Evolutionary conservation across 2,113 vertebrate species (phyloP).

Genomic region (Lycaon pictus): DNA sequence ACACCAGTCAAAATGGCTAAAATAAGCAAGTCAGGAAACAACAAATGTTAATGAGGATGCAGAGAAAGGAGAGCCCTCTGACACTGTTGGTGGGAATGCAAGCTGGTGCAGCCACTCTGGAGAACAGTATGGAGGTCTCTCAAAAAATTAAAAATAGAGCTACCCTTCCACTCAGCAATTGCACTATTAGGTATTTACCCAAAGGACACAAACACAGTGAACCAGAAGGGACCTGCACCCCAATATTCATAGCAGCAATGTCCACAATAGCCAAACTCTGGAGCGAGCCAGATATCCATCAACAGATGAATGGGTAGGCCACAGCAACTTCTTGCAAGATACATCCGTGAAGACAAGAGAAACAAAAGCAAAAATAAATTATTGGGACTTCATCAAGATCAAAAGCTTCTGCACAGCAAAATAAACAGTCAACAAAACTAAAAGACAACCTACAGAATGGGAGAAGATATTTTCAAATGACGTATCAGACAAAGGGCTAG

Average conservation of each 20-base stretch:
- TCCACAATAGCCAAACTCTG: background rate
- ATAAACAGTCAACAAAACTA: too few species aligned
- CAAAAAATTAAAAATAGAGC: background rate
- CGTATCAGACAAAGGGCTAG: too few species aligned
- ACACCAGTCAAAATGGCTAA: background rate
- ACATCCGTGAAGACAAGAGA: too few species aligned
- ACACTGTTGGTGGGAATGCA: background rate
- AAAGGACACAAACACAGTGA: background rate
- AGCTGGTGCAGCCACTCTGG: background rate
- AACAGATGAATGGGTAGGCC: background rate
- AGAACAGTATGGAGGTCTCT: background rate
- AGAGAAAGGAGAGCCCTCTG: background rate
- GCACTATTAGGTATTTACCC: background rate
- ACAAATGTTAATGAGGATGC: background rate
- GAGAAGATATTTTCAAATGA: too few species aligned
- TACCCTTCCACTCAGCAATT: background rate
- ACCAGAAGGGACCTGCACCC: background rate
- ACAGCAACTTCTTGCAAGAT: too few species aligned
- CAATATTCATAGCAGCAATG: background rate
- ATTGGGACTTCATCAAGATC: too few species aligned
- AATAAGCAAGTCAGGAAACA: background rate
- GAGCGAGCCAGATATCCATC: background rate
- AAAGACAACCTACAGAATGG: too few species aligned
- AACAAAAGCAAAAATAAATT: too few species aligned
- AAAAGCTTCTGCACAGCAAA: too few species aligned